phyloP scores from a whole-genome alignment of 2,797 vertebrate genomes.

The Stomatorhinus walkeri region DNA sequence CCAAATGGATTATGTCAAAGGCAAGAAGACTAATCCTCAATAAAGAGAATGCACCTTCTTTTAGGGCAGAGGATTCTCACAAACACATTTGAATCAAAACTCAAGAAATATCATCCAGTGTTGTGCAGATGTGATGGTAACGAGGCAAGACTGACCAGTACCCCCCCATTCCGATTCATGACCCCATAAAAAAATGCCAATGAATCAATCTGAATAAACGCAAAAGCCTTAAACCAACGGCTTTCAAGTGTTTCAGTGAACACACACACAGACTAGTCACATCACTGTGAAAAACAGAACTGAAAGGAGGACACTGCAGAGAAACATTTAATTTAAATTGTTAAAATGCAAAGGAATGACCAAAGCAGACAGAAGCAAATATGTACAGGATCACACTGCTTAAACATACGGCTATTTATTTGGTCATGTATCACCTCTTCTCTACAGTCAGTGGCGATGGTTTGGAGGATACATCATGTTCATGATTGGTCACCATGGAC shows the following conservation, averaged over 20 bases:
- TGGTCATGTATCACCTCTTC: constrained; percentile 2
- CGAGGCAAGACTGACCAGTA: background rate
- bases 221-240: background rate
- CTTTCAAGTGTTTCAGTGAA: background rate
- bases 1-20: background rate
- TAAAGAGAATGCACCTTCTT: background rate
- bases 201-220: background rate
- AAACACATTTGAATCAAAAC: background rate
- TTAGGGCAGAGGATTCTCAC: background rate
- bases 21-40: background rate
- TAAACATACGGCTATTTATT: background rate
- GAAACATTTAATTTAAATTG: background rate
- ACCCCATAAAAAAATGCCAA: background rate
- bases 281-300: background rate
- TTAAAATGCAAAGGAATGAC: background rate
- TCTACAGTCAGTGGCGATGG: background rate
- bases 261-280: background rate
- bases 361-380: background rate
- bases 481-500: background rate
- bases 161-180: background rate
- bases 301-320: background rate
- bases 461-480: background rate
- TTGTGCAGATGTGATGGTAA: background rate
- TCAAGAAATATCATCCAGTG: background rate
- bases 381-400: background rate